Evolutionary conservation across 2,113 vertebrate species (phyloP).

Genomic region (Dasyurus viverrinus): DNA sequence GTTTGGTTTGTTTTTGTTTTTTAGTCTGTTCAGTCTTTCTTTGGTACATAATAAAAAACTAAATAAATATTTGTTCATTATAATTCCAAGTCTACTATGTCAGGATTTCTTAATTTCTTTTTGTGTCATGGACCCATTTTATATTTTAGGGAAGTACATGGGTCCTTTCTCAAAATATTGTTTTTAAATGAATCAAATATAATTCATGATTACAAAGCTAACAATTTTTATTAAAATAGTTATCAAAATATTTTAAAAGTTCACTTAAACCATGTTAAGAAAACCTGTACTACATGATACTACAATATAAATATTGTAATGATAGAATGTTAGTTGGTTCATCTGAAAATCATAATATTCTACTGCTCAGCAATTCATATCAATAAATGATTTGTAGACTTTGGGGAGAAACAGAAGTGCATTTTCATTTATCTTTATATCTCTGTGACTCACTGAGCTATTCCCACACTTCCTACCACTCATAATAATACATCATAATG

Average conservation of each 20-base stretch:
- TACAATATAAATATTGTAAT: background rate
- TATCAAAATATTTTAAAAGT: background rate
- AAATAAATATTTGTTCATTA: background rate
- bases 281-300: background rate
- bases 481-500: background rate
- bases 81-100: background rate
- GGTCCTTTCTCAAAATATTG: background rate
- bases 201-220: background rate
- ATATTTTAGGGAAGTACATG: background rate
- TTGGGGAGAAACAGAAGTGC: background rate
- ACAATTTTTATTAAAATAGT: background rate
- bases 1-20: too few species aligned
- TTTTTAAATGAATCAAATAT: background rate
- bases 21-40: background rate
- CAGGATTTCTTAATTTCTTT: background rate
- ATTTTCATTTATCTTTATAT: background rate
- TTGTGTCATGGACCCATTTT: background rate
- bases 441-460: background rate
- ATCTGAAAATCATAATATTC: background rate
- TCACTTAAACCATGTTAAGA: background rate
- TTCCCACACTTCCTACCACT: background rate
- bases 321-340: background rate
- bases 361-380: background rate
- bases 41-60: background rate
- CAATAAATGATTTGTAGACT: background rate